These are phyloP conservation scores for Pocillopora verrucosa DNA, from an alignment of 64 coral and sea anemone genomes.

Conservation along the genomic window DNA sequence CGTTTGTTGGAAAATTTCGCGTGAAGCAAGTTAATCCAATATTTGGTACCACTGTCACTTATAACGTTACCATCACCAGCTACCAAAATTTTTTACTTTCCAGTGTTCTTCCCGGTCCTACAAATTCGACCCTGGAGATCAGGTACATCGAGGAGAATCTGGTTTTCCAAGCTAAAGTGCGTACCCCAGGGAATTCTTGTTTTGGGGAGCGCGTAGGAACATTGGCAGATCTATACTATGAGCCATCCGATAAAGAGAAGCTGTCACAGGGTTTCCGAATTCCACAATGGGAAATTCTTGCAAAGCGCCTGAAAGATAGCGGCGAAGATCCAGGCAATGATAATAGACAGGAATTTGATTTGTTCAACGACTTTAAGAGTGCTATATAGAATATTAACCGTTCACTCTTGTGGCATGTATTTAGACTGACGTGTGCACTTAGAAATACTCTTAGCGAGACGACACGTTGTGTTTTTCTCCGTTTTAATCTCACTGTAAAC, in stretches of 20 bases:
- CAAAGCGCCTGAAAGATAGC: conserved; percentile 12
- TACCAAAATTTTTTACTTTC: conserved; percentile 14
- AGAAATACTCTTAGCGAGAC: no score
- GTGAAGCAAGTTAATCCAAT: background rate
- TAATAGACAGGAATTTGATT: background rate
- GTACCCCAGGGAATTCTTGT: conserved; percentile 11
- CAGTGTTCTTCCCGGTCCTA: background rate
- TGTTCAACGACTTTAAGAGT: background rate
- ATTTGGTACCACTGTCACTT: background rate
- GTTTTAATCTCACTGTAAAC: no score
- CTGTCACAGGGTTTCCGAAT: conserved; percentile 27
- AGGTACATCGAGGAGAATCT: conserved; percentile 27
- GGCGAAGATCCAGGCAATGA: background rate
- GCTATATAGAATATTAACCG: background rate
- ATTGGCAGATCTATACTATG: conserved; percentile 18
- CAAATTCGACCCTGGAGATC: background rate
- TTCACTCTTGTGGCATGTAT: no score
- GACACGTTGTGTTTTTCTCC: no score
- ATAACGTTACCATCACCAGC: background rate
- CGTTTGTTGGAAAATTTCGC: conserved; percentile 36
- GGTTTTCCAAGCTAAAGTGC: conserved; percentile 34
- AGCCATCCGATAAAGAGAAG: conserved; percentile 15
- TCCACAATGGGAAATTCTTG: conserved; percentile 4
- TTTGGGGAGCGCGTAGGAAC: background rate
- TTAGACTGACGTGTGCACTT: no score